phyloP scores from a whole-genome alignment of 2,888 invertebrate genomes.

The Acrobasis repandana region DNA sequence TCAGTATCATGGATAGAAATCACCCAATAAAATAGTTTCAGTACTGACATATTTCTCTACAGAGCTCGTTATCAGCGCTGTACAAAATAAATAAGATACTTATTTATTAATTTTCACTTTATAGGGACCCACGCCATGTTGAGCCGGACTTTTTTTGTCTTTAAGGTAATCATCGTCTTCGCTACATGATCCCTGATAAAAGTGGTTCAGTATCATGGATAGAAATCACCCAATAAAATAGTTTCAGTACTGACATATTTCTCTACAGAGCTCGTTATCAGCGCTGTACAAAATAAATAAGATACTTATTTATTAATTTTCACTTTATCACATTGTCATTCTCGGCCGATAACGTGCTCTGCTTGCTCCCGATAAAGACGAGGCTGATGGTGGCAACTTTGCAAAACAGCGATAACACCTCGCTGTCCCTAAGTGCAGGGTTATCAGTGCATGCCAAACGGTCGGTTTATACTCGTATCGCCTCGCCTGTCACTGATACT shows the following conservation, averaged over 20 bases:
- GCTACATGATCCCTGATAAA: no score
- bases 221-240: no score
- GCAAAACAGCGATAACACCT: slow-evolving; percentile 59
- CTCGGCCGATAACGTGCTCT: slow-evolving; percentile 30
- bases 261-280: background rate
- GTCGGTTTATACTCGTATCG: slow-evolving; percentile 54
- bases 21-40: no score
- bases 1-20: no score
- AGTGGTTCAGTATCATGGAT: no score
- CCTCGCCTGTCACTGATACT: slow-evolving; percentile 46
- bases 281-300: background rate
- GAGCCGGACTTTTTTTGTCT: no score
- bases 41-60: background rate
- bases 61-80: background rate
- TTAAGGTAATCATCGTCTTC: no score
- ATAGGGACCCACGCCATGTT: no score
- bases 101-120: slow-evolving; percentile 55
- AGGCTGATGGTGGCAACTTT: slow-evolving; percentile 55
- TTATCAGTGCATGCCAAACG: slow-evolving; percentile 66
- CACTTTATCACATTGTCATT: slow-evolving; percentile 56
- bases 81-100: slow-evolving; percentile 28
- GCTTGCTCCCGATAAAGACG: slow-evolving; percentile 38
- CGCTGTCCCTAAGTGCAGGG: slow-evolving; percentile 67
- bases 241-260: background rate
- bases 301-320: slow-evolving; percentile 52